Evolutionary conservation across 2,888 invertebrate species (phyloP), one percentile per base, ranked within the genome.

Genomic region (Liopterus haemorrhoidalis): DNA sequence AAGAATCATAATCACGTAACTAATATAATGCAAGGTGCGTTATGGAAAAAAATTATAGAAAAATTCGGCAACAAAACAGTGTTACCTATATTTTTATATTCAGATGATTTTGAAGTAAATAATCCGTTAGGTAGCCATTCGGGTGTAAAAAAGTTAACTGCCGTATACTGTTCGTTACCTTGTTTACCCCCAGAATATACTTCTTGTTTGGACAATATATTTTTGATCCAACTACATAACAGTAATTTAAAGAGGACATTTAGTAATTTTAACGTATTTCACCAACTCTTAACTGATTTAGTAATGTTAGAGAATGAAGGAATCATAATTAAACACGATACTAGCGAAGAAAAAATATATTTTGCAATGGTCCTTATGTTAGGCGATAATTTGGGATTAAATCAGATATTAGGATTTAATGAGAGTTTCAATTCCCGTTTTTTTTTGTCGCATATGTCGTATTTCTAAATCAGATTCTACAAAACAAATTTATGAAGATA

Each of bases 41-140:
- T 15, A 32, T 32, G 32, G 32, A 32, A 15, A 14, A 32, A 32
- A 18, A 18, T 28, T 32, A n/a, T 4, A 5, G 15, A 16, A 6
- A 32, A 32, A n/a, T n/a, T 14, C 5, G 28, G 12, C 5, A 18
- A 32, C 18, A 32, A 15, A 32, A 19, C n/a, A n/a, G n/a, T n/a
- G n/a, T n/a, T n/a, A n/a, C n/a, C n/a, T n/a, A n/a, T n/a, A n/a
- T n/a, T n/a, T n/a, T 18, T 32, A 32, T 18, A 28, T 28, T 14
- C 12, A 3, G 28, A 28, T 28, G 28, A 28, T 28, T 28, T 28
- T 15, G 28, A 28, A 28, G 28, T 28, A 28, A 14, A 15, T 4
- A 28, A 28, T 28, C 28, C 28, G n/a, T 9, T 28, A 14, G 28
- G 28, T 28, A 28, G 3, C 4, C 28, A 28, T 28, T 12, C 28